Conservation (phyloP, 2,888 invertebrate genomes). For the Ectemnius cavifrons region DNA sequence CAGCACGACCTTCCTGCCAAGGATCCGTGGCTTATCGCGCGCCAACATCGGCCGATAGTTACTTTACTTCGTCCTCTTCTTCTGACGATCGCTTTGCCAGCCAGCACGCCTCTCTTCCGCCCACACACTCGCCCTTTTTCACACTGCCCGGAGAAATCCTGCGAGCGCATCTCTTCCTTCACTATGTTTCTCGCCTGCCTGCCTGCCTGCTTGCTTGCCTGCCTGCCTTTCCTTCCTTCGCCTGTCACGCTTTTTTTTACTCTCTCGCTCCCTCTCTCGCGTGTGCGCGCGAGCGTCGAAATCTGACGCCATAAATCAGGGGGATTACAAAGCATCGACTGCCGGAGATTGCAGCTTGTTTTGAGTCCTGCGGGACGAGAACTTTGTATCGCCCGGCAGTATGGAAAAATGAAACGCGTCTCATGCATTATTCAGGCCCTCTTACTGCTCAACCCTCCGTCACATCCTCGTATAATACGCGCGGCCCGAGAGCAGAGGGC, state of each 20-base stretch:
- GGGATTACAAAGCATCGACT: slow-evolving; percentile 61
- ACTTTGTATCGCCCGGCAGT: slow-evolving; percentile 57
- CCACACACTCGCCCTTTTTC: neutral
- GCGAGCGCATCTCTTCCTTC: neutral
- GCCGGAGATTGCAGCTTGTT: slow-evolving; percentile 65
- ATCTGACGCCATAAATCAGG: slow-evolving; percentile 67
- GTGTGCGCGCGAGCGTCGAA: slow-evolving; percentile 33
- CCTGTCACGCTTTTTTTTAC: slow-evolving; percentile 11
- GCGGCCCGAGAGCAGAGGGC: slow-evolving; percentile 12
- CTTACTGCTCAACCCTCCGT: slow-evolving; percentile 30
- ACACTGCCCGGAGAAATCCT: neutral
- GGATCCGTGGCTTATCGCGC: slow-evolving; percentile 49
- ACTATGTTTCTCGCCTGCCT: neutral
- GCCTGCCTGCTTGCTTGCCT: neutral
- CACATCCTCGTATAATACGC: slow-evolving; percentile 41
- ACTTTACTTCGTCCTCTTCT: slow-evolving; percentile 32
- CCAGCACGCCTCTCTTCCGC: neutral
- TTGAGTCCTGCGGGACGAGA: slow-evolving; percentile 59
- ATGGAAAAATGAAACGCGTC: slow-evolving; percentile 65
- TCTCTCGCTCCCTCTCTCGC: too few species aligned
- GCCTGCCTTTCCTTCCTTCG: slow-evolving; percentile 5
- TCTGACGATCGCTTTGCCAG: slow-evolving; percentile 7
- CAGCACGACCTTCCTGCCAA: slow-evolving; percentile 43
- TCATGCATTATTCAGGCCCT: slow-evolving; percentile 64
- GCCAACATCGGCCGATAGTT: slow-evolving; percentile 34